Evolutionary conservation across 2,797 vertebrate species (phyloP).

Genomic region (Siniperca scherzeri): DNA sequence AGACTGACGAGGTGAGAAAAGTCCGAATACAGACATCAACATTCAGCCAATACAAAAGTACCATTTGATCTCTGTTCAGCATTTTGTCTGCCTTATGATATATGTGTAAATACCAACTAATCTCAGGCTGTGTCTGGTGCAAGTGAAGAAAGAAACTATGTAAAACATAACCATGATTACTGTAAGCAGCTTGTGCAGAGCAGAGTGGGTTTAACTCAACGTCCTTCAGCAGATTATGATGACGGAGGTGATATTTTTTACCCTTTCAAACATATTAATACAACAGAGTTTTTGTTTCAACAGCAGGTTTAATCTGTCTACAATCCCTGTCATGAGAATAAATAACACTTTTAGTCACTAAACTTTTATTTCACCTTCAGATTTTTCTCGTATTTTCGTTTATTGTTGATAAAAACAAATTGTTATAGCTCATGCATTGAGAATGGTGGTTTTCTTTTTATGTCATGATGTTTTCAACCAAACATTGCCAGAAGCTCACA

Average conservation of each 20-base stretch:
- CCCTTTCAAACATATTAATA: slow-evolving; percentile 39
- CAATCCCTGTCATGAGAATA: not conserved
- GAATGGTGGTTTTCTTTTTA: slow-evolving; percentile 5
- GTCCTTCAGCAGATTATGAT: slow-evolving; percentile 69
- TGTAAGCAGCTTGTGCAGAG: slow-evolving; percentile 78
- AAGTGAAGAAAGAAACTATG: slow-evolving; percentile 48
- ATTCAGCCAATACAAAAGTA: not conserved
- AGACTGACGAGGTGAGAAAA: slow-evolving; percentile 80
- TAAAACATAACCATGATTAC: slow-evolving; percentile 68
- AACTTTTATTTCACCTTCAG: not conserved
- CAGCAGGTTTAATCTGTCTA: slow-evolving; percentile 47
- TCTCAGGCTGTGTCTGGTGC: not conserved
- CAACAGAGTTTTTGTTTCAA: slow-evolving; percentile 70
- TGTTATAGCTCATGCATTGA: not conserved
- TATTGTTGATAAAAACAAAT: not conserved
- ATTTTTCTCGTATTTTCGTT: too few species aligned
- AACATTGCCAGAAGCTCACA: not conserved
- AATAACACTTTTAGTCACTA: not conserved
- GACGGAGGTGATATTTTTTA: slow-evolving; percentile 52
- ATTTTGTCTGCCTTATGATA: not conserved
- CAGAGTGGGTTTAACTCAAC: slow-evolving; percentile 57
- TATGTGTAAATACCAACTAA: not conserved
- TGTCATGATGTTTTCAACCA: not conserved
- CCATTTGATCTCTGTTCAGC: not conserved
- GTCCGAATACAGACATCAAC: not conserved